These are phyloP conservation scores for Acipenser oxyrinchus DNA, from an alignment of 2,797 vertebrate species.

Conservation along the genomic window DNA sequence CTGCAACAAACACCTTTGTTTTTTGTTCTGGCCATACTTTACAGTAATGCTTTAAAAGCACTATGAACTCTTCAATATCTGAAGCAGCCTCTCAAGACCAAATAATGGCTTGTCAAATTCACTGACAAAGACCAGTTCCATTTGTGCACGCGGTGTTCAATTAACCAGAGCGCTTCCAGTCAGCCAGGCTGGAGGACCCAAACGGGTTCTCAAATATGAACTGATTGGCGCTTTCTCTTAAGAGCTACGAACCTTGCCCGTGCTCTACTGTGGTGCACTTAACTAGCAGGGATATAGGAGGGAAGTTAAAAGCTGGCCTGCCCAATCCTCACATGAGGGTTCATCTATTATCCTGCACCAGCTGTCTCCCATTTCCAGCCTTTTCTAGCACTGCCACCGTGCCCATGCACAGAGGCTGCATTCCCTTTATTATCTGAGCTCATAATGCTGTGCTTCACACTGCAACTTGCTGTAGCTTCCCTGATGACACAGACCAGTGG, in stretches of 20 bases:
- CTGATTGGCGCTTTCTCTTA: constrained; percentile 23
- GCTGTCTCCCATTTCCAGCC: constrained; percentile 46
- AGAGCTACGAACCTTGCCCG: constrained; percentile 14
- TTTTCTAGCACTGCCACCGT: neutral
- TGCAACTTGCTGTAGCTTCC: too few relatives aligned
- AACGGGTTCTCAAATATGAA: constrained; percentile 41
- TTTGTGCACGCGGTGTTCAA: neutral
- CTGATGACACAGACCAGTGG: too few relatives aligned
- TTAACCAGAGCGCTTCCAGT: constrained; percentile 31
- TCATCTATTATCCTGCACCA: constrained; percentile 62
- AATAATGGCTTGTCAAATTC: constrained; percentile 26
- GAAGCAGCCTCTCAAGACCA: constrained; percentile 6
- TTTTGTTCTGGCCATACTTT: neutral
- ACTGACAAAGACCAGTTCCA: neutral
- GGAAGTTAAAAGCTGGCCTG: constrained; percentile 51
- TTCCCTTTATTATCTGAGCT: too few relatives aligned
- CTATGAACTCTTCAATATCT: constrained; percentile 8
- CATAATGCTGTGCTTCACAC: too few relatives aligned
- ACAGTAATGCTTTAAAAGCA: neutral
- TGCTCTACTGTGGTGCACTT: constrained; percentile 11
- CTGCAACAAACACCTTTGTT: neutral
- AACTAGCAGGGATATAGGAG: constrained; percentile 30
- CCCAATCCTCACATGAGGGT: constrained; percentile 36
- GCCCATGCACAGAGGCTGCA: too few relatives aligned
- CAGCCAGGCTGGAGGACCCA: constrained; percentile 25